Evolutionary conservation across 2,888 invertebrate species (phyloP).

Genomic region (Catocala nupta): DNA sequence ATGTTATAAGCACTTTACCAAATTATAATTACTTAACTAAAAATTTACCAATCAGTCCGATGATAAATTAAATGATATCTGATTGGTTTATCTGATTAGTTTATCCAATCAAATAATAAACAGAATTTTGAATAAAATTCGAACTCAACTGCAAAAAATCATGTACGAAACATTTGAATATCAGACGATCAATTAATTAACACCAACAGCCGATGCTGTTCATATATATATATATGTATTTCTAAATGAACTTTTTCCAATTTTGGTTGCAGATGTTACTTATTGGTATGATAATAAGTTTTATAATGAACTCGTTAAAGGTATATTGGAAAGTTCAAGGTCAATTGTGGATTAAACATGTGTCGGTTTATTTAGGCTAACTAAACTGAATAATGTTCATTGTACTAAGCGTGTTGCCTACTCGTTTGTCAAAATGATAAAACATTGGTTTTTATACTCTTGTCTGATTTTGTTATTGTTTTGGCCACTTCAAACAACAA

Average conservation of each 20-base stretch:
- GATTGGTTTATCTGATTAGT: constrained; percentile 1
- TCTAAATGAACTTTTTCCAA: background rate
- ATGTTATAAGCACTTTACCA: too few relatives aligned
- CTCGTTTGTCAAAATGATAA: too few relatives aligned
- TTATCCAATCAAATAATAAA: background rate
- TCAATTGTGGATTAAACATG: too few relatives aligned
- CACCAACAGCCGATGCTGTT: background rate
- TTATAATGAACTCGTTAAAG: too few relatives aligned
- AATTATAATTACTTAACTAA: too few relatives aligned
- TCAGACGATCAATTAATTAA: background rate
- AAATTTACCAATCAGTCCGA: background rate
- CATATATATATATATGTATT: background rate
- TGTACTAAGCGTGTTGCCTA: too few relatives aligned
- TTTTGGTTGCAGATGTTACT: background rate
- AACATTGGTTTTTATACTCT: too few relatives aligned
- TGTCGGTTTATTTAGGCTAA: too few relatives aligned
- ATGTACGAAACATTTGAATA: background rate
- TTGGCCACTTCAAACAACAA: too few relatives aligned
- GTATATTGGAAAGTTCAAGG: too few relatives aligned
- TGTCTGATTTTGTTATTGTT: too few relatives aligned
- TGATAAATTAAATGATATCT: background rate
- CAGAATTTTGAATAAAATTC: background rate
- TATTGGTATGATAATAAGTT: background rate
- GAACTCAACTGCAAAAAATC: background rate
- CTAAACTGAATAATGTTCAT: too few relatives aligned